A percentile compares a stretch with the other conserved stretches of the same genome.
Evolutionary conservation across 1,140 invertebrate species (phyloP).

Genomic region (Samia ricini): DNA sequence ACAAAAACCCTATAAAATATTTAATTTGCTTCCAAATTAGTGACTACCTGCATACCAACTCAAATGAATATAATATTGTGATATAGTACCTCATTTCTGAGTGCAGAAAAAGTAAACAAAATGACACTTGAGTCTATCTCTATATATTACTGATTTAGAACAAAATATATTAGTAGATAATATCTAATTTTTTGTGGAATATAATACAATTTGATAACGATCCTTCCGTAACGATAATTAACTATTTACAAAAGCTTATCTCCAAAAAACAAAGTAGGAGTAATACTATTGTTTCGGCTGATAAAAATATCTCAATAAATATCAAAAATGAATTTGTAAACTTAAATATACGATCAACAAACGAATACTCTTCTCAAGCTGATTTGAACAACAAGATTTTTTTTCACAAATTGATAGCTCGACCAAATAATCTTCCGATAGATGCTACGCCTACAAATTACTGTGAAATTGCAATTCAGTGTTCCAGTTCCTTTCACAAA

Average conservation of each 20-base stretch:
- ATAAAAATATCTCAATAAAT: neutral
- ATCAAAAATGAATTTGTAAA: neutral
- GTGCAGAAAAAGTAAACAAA: neutral
- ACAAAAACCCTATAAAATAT: too few species aligned
- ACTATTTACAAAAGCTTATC: constrained; percentile 19
- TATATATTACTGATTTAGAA: too few species aligned
- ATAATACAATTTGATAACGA: constrained; percentile 33
- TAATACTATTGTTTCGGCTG: neutral
- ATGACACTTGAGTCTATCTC: neutral
- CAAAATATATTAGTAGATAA: constrained; percentile 6
- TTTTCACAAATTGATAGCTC: neutral
- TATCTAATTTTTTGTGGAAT: constrained; percentile 30
- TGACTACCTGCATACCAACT: too few species aligned
- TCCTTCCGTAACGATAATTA: constrained; percentile 28
- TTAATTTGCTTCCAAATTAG: too few species aligned
- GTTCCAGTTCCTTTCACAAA: constrained; percentile 7
- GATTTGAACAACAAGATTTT: neutral
- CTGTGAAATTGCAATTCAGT: constrained; percentile 21
- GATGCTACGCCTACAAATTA: neutral
- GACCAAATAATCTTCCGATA: neutral
- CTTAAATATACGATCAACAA: too few species aligned
- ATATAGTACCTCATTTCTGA: neutral
- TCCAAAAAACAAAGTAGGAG: constrained; percentile 7
- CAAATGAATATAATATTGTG: neutral
- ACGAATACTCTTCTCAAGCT: too few species aligned